A percentile compares a stretch with the other conserved stretches of the same genome.
phyloP scores from a whole-genome alignment of 1,140 invertebrate species.

The Thaumatotibia leucotreta region DNA sequence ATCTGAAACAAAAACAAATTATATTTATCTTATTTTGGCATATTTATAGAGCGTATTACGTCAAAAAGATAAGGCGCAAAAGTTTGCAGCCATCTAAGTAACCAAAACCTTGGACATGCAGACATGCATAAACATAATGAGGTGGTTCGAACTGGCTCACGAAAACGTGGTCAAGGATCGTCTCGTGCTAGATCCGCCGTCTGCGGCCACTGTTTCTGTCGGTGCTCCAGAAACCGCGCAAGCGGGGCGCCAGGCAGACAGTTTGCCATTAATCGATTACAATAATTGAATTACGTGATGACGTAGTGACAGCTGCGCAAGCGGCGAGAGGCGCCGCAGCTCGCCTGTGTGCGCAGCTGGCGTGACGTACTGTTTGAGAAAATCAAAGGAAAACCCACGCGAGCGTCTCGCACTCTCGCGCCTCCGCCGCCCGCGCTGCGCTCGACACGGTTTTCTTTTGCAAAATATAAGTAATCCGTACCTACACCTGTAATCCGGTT shows the following conservation, averaged over 20 bases:
- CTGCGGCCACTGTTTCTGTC: neutral
- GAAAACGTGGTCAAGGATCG: conserved; percentile 25
- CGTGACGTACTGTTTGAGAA: conserved; percentile 44
- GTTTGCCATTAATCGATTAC: conserved; percentile 56
- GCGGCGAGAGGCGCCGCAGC: conserved; percentile 19
- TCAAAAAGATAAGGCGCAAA: neutral
- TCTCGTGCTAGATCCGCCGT: conserved; percentile 14
- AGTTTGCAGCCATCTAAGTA: conserved; percentile 16
- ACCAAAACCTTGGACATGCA: conserved; percentile 23
- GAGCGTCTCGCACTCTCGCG: conserved; percentile 22
- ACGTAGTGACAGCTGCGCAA: conserved; percentile 55
- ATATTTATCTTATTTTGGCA: neutral
- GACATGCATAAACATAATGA: conserved; percentile 21
- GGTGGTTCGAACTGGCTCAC: conserved; percentile 21
- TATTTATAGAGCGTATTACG: neutral
- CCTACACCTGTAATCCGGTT: conserved; percentile 34
- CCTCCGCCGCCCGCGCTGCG: neutral
- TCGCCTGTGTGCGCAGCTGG: conserved; percentile 48
- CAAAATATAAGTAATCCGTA: conserved; percentile 40
- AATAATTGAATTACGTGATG: conserved; percentile 50
- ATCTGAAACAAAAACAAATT: conserved; percentile 7
- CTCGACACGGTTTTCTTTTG: conserved; percentile 37
- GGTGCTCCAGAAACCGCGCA: conserved; percentile 28
- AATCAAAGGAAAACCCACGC: conserved; percentile 56
- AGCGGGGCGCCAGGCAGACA: conserved; percentile 37